Evolutionary conservation across 2,797 vertebrate species (phyloP).

Genomic region (Microctenopoma lineatum): DNA sequence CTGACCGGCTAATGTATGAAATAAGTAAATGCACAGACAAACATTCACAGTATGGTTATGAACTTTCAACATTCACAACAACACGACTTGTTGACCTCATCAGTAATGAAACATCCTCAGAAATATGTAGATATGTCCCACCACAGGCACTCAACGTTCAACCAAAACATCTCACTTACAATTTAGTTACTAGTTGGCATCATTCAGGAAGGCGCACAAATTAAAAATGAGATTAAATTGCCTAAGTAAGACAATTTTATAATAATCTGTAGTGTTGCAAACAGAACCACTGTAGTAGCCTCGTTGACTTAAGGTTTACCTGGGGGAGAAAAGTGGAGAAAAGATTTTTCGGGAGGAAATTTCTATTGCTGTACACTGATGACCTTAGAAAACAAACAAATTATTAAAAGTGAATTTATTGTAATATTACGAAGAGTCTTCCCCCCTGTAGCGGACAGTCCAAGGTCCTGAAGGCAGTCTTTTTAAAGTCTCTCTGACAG

Average conservation of each 20-base stretch:
- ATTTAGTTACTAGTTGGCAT: constrained; percentile 39
- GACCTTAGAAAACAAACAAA: constrained; percentile 80
- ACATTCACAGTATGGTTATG: constrained; percentile 53
- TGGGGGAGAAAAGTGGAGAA: constrained; percentile 12
- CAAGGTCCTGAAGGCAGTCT: constrained; percentile 83
- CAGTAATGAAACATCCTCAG: constrained; percentile 48
- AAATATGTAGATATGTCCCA: constrained; percentile 51
- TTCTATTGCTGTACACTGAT: constrained; percentile 75
- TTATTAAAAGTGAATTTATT: constrained; percentile 84
- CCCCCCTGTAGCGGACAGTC: constrained; percentile 73
- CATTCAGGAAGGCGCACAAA: constrained; percentile 55
- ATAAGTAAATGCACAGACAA: constrained; percentile 37
- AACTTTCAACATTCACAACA: constrained; percentile 32
- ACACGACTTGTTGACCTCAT: constrained; percentile 38
- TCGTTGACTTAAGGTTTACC: constrained; percentile 45
- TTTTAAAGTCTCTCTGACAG: constrained; percentile 80
- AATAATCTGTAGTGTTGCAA: constrained; percentile 59
- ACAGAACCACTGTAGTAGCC: constrained; percentile 58
- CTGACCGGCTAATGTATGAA: constrained; percentile 22
- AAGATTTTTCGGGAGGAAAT: constrained; percentile 51
- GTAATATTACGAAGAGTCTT: constrained; percentile 82
- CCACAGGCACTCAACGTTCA: constrained; percentile 50
- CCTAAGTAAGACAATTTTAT: constrained; percentile 63
- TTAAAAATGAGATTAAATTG: constrained; percentile 48
- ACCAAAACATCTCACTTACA: constrained; percentile 26